Base-by-base conservation (phyloP, 2,888 invertebrate genomes). In the Stenurella melanura region DNA sequence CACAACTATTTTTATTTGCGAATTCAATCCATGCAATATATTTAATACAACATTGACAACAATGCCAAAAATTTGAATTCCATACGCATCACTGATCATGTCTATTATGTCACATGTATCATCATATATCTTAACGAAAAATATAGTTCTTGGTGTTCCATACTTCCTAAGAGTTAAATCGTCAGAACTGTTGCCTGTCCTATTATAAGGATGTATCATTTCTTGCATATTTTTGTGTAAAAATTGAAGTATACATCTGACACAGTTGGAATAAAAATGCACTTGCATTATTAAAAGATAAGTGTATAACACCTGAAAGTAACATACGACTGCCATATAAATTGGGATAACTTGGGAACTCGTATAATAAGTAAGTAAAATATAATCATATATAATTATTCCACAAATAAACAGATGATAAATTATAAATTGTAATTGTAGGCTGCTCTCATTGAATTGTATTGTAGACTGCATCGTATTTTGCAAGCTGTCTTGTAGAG, bases 401-500 rank as follows among this genome's bases (percentile, higher is more conserved):
- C n/a, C 17, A 9, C 21, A 54, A 1, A 78, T 18, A 0, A 67
- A 30, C 0, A 26, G 3, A 10, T 50, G 34, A 26, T 63, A 67
- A 34, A 67, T 11, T 12, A 73, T 15, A 12, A 70, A 63, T 4
- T 61, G 12, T 1, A 71, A 11, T 15, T 38, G 11, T 3, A 77
- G 9, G 19, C 56, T 64, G 21, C 63, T 60, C 6, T 69, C 54
- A 4, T 70, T 17, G 19, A 73, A 76, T 1, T 50, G 18, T 17
- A 78, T 19, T 18, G 42, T 10, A 19, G 70, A 34, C 30, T 77
- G 75, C 21, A 63, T 73, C n/a, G 66, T 76, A 3, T 60, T 15
- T 60, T 79, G 73, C 15, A 79, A 58, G 10, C 68, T 50, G n/a
- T 71, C 61, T 18, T 78, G 78, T n/a, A 78, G 15, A n/a, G 30